Evolutionary conservation across 2,113 vertebrate genomes (phyloP), one percentile per base, ranked within the genome.

Genomic region (Phodopus roborovskii): DNA sequence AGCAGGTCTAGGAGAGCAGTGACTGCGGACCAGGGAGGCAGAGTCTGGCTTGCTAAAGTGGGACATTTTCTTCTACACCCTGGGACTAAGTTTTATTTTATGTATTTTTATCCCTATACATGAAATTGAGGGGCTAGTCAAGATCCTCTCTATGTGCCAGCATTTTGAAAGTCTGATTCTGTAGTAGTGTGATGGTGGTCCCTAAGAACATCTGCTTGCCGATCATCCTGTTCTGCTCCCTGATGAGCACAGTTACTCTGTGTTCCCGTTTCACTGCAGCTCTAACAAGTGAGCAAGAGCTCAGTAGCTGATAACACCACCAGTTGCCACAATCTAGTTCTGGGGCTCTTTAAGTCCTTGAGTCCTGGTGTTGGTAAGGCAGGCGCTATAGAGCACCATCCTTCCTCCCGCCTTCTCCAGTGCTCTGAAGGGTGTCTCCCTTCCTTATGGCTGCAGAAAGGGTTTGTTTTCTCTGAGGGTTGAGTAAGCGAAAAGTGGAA

Each of bases 131-230:
- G n/a, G n/a, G n/a, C n/a, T n/a, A n/a, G n/a, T n/a, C n/a, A n/a
- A 85, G 33, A 62, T 33, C 16, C 4, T 7, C 4, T 13, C 22
- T 30, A 5, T 39, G 45, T 56, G 66, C 84, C 50, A 22, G 39
- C n/a, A 17, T 92, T 90, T 90, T 62, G 81, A 82, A 79, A 70
- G 73, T 83, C 48, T 86, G 74, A 78, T 53, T 95, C 75, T 82
- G 19, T 58, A 62, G 48, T 36, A 8, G 6, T 58, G 26, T n/a
- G 64, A 24, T 8, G 28, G 91, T 78, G 39, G 73, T 5, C 56
- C 20, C 75, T 33, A 36, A 56, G 60, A 73, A 45, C 42, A 60
- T 15, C 5, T 62, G 9, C 81, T 39, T 45, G 62, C n/a, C 42
- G 7, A 11, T 87, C 16, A 58, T 39, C 36, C 9, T 39, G 22